These are phyloP conservation scores for Wiebesia pumilae DNA, from an alignment of 1,140 invertebrate genomes.

Conservation along the genomic window DNA sequence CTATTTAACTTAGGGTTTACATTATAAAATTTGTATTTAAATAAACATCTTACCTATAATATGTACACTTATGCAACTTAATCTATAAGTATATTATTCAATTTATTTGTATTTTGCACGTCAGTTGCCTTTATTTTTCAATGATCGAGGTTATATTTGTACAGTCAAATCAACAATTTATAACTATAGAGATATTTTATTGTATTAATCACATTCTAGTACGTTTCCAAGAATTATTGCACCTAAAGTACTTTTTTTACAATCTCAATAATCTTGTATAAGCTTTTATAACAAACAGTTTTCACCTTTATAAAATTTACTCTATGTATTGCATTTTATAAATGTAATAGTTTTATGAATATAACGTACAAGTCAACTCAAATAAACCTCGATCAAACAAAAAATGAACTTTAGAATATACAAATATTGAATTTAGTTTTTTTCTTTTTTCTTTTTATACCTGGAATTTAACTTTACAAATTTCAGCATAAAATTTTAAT, in stretches of 20 bases:
- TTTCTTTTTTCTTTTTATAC: constrained; percentile 6
- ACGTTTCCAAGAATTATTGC: constrained; percentile 47
- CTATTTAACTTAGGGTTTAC: constrained; percentile 49
- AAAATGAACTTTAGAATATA: constrained; percentile 9
- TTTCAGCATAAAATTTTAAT: neutral
- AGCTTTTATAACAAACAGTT: neutral
- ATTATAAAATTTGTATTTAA: constrained; percentile 68
- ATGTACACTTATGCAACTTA: constrained; percentile 57
- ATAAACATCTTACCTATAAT: constrained; percentile 65
- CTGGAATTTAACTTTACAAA: constrained; percentile 19
- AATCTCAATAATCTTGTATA: constrained; percentile 16
- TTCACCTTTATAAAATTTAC: neutral
- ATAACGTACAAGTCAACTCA: neutral
- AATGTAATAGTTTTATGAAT: neutral
- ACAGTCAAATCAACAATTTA: neutral
- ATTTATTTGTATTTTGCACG: constrained; percentile 40
- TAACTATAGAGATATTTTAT: neutral
- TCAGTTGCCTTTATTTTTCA: constrained; percentile 17
- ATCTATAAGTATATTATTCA: constrained; percentile 53
- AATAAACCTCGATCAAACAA: constrained; percentile 40
- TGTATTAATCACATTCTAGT: neutral
- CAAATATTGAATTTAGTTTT: neutral
- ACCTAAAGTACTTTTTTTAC: constrained; percentile 42
- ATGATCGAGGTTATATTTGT: constrained; percentile 37
- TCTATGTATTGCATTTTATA: neutral